Conservation (phyloP, 2,797 vertebrate genomes). For the Schizothorax lantsangensis region DNA sequence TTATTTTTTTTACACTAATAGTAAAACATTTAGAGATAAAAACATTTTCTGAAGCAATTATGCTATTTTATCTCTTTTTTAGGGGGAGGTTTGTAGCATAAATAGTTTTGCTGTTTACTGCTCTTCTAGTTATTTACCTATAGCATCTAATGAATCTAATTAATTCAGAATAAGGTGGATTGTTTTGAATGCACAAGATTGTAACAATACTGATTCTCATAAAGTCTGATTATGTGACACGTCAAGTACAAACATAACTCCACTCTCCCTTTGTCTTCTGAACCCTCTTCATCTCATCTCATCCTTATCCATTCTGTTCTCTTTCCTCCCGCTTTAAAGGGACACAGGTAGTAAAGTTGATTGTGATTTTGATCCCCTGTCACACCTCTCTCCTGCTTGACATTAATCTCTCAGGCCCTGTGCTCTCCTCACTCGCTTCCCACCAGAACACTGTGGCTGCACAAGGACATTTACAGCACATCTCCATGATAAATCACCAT, state of each 20-base stretch:
- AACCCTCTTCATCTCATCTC: not conserved
- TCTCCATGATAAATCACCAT: conserved; percentile 59
- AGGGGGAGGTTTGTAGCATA: no score
- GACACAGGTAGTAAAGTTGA: conserved; percentile 26
- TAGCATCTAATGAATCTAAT: no score
- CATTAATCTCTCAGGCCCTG: conserved; percentile 34
- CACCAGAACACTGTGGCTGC: conserved; percentile 21
- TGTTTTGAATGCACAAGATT: not conserved
- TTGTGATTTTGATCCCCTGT: conserved; percentile 31
- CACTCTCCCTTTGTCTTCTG: not conserved
- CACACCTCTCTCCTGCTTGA: conserved; percentile 11
- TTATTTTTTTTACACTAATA: no score
- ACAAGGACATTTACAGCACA: conserved; percentile 58
- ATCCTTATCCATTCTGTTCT: not conserved
- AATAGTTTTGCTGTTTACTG: no score
- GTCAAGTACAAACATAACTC: not conserved
- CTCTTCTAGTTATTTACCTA: no score
- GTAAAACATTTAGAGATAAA: no score
- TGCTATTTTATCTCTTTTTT: no score
- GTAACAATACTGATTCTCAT: not conserved
- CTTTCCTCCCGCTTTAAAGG: not conserved
- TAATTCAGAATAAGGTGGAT: no score
- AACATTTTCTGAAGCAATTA: no score
- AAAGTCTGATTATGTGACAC: not conserved
- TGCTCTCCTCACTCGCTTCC: not conserved